phyloP scores from a whole-genome alignment of 2,888 invertebrate genomes.

The Notocelia uddmanniana region DNA sequence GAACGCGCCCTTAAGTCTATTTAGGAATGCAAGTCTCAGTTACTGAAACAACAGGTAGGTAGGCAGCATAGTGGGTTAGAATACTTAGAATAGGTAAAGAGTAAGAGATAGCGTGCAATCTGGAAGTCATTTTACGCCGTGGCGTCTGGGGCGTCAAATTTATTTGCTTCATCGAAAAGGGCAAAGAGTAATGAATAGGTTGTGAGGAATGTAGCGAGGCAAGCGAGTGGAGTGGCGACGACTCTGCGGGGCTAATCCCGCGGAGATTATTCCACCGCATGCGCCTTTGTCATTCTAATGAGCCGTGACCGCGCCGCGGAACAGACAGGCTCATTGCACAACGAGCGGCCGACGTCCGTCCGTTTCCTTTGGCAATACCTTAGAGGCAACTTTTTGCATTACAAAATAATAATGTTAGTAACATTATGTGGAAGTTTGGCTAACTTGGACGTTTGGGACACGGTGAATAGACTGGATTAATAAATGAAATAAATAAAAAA shows the following conservation, averaged over 20 bases:
- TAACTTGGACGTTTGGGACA: too few relatives aligned
- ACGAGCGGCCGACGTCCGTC: background rate
- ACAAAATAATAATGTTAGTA: too few relatives aligned
- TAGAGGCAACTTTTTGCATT: too few relatives aligned
- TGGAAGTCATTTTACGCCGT: background rate
- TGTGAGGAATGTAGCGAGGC: background rate
- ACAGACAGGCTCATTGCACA: background rate
- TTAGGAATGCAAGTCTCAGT: too few relatives aligned
- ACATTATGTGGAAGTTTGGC: too few relatives aligned
- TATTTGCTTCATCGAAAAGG: background rate
- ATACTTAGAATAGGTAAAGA: too few relatives aligned
- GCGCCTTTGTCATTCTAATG: conserved; percentile 25
- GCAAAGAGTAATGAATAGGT: background rate
- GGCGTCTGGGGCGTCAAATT: background rate
- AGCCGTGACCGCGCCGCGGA: background rate
- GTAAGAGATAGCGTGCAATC: too few relatives aligned
- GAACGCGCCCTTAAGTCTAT: too few relatives aligned
- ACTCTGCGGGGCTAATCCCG: conserved; percentile 4
- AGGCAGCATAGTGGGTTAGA: too few relatives aligned
- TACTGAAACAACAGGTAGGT: too few relatives aligned
- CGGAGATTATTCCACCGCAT: conserved; percentile 1
- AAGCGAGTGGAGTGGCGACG: background rate
- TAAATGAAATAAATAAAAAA: too few relatives aligned
- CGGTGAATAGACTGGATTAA: too few relatives aligned
- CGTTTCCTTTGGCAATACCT: background rate